A percentile compares a stretch with the other conserved stretches of the same genome.
Conservation (phyloP, 2,113 vertebrate species). For the Ophthalmolycus amberensis region DNA sequence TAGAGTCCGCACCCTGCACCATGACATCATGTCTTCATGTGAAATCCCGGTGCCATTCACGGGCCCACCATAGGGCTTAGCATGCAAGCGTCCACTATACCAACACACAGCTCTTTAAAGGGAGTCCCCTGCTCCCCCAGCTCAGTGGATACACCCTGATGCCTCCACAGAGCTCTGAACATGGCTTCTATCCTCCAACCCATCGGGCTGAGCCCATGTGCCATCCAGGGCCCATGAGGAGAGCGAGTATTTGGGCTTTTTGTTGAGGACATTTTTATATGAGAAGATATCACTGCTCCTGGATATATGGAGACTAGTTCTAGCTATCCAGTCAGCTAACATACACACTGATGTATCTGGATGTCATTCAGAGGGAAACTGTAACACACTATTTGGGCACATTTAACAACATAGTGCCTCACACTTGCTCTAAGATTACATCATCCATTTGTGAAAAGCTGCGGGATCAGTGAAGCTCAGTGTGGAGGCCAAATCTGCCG, state of each 20-base stretch:
- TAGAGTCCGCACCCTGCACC: slow-evolving; percentile 86
- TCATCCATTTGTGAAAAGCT: slow-evolving; percentile 45
- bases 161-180: slow-evolving; percentile 58
- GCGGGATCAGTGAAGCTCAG: slow-evolving; percentile 44
- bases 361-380: slow-evolving; percentile 39
- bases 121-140: slow-evolving; percentile 70
- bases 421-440: slow-evolving; percentile 23
- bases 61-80: slow-evolving; percentile 79
- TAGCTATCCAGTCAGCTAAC: slow-evolving; percentile 34
- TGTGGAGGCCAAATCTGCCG: slow-evolving; percentile 44
- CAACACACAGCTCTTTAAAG: slow-evolving; percentile 81
- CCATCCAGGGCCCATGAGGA: slow-evolving; percentile 29
- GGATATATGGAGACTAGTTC: slow-evolving; percentile 30
- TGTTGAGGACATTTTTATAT: slow-evolving; percentile 28
- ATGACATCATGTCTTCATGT: slow-evolving; percentile 94
- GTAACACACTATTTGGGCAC: slow-evolving; percentile 20
- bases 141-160: slow-evolving; percentile 70
- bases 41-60: slow-evolving; percentile 90
- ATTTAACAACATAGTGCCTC: slow-evolving; percentile 24
- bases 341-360: slow-evolving; percentile 22
- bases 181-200: slow-evolving; percentile 54
- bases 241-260: slow-evolving; percentile 41
- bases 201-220: slow-evolving; percentile 31
- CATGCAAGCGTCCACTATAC: slow-evolving; percentile 76
- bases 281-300: slow-evolving; percentile 33